Conservation (phyloP, 2,113 vertebrate species). For the Ramphastos sulfuratus region DNA sequence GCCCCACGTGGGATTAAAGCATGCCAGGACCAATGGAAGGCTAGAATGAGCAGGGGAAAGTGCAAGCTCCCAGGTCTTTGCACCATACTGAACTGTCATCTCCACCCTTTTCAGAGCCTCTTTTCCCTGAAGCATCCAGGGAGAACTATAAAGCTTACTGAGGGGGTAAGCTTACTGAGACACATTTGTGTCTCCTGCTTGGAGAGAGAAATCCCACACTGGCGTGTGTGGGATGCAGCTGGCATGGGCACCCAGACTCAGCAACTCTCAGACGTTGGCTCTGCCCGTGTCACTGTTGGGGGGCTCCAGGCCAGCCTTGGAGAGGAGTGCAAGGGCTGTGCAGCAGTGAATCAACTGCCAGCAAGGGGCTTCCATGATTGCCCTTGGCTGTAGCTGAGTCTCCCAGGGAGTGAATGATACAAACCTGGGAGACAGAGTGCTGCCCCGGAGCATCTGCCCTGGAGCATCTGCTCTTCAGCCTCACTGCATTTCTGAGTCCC, state of each 20-base stretch:
- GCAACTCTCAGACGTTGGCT: background rate
- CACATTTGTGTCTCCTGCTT: background rate
- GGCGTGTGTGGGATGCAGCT: background rate
- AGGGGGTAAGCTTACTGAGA: too few relatives aligned
- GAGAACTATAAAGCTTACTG: background rate
- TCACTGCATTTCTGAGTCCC: background rate
- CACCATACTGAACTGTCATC: background rate
- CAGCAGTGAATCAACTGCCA: background rate
- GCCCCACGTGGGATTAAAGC: background rate
- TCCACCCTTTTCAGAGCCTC: background rate
- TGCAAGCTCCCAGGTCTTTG: background rate
- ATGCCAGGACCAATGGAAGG: background rate
- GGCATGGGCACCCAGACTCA: background rate
- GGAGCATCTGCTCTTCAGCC: background rate
- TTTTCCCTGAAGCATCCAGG: background rate
- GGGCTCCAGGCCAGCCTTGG: background rate
- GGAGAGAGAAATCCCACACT: background rate
- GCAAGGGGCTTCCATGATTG: background rate
- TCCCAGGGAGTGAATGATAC: background rate
- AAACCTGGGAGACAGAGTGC: background rate
- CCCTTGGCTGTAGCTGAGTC: background rate
- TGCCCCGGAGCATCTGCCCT: background rate
- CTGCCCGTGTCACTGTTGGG: background rate
- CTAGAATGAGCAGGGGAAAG: background rate
- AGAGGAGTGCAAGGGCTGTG: background rate